Conservation (phyloP, 2,113 vertebrate species). For the Orcinus orca region DNA sequence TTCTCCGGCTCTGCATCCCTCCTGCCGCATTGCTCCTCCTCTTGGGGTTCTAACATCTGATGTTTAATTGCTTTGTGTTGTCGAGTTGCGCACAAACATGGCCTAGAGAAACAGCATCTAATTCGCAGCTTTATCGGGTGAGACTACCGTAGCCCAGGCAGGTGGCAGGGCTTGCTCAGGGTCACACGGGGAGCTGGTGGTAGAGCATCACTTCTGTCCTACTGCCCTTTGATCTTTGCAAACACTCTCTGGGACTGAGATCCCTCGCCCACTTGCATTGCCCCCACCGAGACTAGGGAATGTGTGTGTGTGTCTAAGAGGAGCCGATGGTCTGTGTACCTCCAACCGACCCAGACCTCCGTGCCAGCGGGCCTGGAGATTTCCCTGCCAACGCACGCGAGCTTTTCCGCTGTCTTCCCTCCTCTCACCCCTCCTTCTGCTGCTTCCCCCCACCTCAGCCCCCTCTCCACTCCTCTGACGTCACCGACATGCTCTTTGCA, state of each 20-base stretch:
- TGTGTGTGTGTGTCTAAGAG: neutral
- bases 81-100: neutral
- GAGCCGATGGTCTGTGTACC: neutral
- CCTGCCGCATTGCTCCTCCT: neutral
- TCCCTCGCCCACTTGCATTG: neutral
- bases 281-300: neutral
- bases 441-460: neutral
- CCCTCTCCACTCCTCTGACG: neutral
- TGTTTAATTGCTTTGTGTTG: constrained; percentile 43
- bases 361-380: neutral
- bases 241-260: neutral
- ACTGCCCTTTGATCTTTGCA: neutral
- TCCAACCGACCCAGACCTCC: neutral
- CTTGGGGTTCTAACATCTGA: neutral
- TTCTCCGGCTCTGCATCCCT: neutral
- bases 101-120: neutral
- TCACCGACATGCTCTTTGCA: neutral
- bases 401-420: neutral
- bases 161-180: neutral
- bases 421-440: neutral
- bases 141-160: neutral
- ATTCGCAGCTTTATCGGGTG: neutral
- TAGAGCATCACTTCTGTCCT: neutral
- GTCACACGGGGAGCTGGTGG: neutral
- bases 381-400: neutral